phyloP scores from a whole-genome alignment of 1,140 invertebrate genomes.

The Nephotettix cincticeps region DNA sequence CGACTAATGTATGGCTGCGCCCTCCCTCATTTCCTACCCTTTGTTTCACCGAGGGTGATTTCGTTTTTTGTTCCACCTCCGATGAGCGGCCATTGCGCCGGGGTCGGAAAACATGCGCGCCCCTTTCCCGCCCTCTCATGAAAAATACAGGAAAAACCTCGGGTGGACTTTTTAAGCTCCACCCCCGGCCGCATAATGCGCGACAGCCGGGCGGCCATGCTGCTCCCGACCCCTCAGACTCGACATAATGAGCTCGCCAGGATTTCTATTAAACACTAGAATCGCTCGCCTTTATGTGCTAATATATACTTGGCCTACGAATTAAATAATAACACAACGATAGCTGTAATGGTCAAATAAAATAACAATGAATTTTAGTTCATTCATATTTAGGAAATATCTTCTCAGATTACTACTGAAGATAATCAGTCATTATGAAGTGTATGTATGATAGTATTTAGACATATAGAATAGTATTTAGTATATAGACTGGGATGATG shows the following conservation, averaged over 20 bases:
- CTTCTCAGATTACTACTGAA: too few relatives aligned
- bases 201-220: constrained; percentile 1
- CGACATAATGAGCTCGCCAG: constrained; percentile 6
- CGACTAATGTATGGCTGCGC: constrained; percentile 23
- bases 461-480: too few relatives aligned
- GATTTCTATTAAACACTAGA: constrained; percentile 16
- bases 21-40: constrained; percentile 25
- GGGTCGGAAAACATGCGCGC: constrained; percentile 20
- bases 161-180: constrained; percentile 20
- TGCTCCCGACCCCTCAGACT: not conserved
- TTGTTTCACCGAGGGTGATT: constrained; percentile 26
- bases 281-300: not conserved
- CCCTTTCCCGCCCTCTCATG: constrained; percentile 1
- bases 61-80: constrained; percentile 23
- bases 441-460: too few relatives aligned
- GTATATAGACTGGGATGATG: too few relatives aligned
- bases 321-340: not conserved
- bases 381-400: too few relatives aligned
- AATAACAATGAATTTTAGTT: too few relatives aligned
- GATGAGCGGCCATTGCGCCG: not conserved
- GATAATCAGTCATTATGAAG: too few relatives aligned
- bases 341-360: too few relatives aligned
- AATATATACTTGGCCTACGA: not conserved
- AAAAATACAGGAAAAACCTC: constrained; percentile 21
- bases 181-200: constrained; percentile 13